phyloP scores from a whole-genome alignment of 2,797 vertebrate genomes.

The Parauchenoglanis ngamensis region DNA sequence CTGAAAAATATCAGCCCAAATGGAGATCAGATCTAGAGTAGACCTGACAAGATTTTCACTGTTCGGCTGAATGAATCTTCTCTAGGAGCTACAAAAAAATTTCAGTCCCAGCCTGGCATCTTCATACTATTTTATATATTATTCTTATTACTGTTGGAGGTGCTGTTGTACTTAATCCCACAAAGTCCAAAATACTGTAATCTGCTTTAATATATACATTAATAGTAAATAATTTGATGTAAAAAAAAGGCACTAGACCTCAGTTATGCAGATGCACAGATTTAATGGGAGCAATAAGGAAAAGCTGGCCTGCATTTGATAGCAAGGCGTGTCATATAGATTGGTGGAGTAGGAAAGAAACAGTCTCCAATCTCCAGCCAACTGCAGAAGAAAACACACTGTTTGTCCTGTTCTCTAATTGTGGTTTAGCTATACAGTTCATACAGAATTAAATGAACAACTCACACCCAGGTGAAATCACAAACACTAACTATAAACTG shows the following conservation, averaged over 20 bases:
- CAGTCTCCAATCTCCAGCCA: neutral
- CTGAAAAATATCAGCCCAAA: neutral
- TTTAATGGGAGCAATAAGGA: conserved; percentile 75
- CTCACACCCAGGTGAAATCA: conserved; percentile 72
- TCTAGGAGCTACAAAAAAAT: neutral
- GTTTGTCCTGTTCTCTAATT: conserved; percentile 1
- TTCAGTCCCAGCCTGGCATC: neutral
- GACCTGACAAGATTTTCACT: neutral
- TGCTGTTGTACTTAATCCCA: neutral
- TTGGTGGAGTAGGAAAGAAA: conserved; percentile 44
- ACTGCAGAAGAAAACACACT: neutral
- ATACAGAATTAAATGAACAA: conserved; percentile 70
- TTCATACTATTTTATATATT: neutral
- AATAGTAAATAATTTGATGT: neutral
- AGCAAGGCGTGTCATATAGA: neutral
- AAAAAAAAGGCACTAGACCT: conserved; percentile 65
- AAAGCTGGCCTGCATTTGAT: conserved; percentile 76
- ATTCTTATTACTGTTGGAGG: neutral
- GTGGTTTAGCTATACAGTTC: conserved; percentile 63
- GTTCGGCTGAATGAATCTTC: neutral
- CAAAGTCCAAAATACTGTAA: neutral
- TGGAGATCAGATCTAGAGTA: neutral
- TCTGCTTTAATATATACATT: neutral
- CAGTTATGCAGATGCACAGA: conserved; percentile 80
- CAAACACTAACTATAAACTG: conserved; percentile 66